Evolutionary conservation across 2,113 vertebrate genomes (phyloP), one percentile per base, ranked within the genome.

Genomic region (Noturus placidus): DNA sequence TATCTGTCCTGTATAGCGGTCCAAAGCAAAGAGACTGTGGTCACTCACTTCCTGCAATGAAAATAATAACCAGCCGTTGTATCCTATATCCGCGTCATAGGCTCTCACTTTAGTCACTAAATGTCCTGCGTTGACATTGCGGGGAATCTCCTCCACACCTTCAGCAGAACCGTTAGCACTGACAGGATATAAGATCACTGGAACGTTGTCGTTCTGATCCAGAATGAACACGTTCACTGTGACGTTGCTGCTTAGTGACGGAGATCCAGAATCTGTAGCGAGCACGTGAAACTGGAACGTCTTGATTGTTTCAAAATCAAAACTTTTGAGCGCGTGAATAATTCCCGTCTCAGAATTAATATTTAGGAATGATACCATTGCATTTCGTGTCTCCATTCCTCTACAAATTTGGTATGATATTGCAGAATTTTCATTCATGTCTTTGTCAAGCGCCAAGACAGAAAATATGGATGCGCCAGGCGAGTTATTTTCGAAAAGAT

Each of bases 401-500:
- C 88, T 87, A 33, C 84, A 27, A 22, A 93, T 87, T 4, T 89
- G 35, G 79, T 92, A 93, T 15, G 79, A 65, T 22, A 93, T 83
- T 0, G 59, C 27, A 3, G 92, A 89, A 80, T 93, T 91, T 88
- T 91, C 89, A 80, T 89, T 63, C 8, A 84, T 35, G 57, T 93
- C 91, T 56, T 65, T 82, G 33, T 93, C 92, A 20, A 27, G 81
- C 0, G 92, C 92, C 1, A 30, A 89, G 1, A 93, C 91, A 17
- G 82, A 87, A 46, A 90, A 91, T 57, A 93, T 82, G 0, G 89
- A 90, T 19, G 78, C 78, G 1, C 91, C 92, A 10, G 90, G 84
- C 10, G 70, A 11, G 61, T 93, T 93, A 70, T 93, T 93, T 83
- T 93, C 92, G 15, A 17, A 8, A 33, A 93, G 25, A 11, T 92